Evolutionary conservation across 2,113 vertebrate species (phyloP).

Genomic region (Chamaetylas fuelleborni): DNA sequence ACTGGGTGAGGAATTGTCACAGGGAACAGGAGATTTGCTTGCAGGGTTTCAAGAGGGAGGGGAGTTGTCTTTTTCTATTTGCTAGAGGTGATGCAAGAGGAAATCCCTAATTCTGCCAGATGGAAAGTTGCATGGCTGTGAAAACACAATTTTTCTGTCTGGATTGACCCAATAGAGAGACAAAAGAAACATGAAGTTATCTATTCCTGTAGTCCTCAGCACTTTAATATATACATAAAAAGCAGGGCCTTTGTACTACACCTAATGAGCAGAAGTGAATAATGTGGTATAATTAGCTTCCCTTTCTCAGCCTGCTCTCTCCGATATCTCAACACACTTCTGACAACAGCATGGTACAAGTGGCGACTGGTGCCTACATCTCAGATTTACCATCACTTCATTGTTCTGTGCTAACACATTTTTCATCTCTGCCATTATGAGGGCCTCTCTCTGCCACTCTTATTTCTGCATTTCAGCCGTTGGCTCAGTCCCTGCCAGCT

Average conservation of each 20-base stretch:
- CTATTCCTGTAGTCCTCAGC: constrained; percentile 6
- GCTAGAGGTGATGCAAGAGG: background rate
- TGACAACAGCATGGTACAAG: constrained; percentile 57
- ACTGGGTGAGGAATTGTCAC: background rate
- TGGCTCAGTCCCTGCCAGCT: constrained; percentile 10
- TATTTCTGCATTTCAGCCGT: background rate
- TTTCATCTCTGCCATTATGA: constrained; percentile 11
- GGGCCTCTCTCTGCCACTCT: background rate
- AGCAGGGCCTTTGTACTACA: constrained; percentile 50
- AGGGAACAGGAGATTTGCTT: background rate
- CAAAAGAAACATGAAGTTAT: constrained; percentile 57
- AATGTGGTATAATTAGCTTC: constrained; percentile 65
- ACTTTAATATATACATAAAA: constrained; percentile 56
- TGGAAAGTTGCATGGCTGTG: background rate
- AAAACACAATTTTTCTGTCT: constrained; percentile 1
- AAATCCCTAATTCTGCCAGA: background rate
- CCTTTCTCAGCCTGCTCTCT: constrained; percentile 50
- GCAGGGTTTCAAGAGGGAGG: background rate
- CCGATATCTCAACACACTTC: constrained; percentile 50
- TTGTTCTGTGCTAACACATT: constrained; percentile 10
- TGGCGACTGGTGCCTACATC: constrained; percentile 50
- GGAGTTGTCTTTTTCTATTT: background rate
- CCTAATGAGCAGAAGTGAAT: constrained; percentile 65
- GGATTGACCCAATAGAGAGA: background rate
- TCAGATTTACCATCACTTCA: constrained; percentile 51